These are phyloP conservation scores for Drosophila melanosoma DNA, from an alignment of 2,888 invertebrate genomes.

Conservation along the genomic window DNA sequence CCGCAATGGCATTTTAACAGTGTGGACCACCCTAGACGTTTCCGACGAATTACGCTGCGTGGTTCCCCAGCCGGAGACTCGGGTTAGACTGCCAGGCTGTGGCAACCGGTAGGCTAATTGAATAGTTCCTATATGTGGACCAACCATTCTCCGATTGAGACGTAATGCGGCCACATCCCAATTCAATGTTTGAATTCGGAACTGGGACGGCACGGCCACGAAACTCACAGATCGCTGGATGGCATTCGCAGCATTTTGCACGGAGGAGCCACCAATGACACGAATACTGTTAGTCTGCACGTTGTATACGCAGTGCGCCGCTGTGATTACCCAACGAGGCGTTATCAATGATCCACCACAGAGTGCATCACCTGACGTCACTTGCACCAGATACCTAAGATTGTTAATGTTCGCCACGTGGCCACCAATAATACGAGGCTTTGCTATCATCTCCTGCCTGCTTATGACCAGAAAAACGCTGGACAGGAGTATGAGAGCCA, in stretches of 20 bases:
- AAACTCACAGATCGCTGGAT: constrained; percentile 36
- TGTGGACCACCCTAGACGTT: constrained; percentile 57
- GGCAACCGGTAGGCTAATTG: constrained; percentile 49
- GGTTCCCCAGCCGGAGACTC: constrained; percentile 72
- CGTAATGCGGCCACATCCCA: constrained; percentile 73
- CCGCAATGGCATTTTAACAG: constrained; percentile 60
- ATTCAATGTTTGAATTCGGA: constrained; percentile 59
- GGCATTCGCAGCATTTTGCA: constrained; percentile 39
- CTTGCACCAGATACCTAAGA: constrained; percentile 66
- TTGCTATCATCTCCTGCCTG: constrained; percentile 2
- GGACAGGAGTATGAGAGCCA: constrained; percentile 18
- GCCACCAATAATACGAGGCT: constrained; percentile 69
- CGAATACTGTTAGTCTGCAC: constrained; percentile 30
- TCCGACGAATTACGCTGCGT: constrained; percentile 25
- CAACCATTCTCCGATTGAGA: constrained; percentile 54
- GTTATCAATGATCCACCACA: constrained; percentile 64
- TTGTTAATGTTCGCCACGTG: constrained; percentile 42
- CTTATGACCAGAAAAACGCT: constrained; percentile 2
- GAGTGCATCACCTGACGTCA: constrained; percentile 35
- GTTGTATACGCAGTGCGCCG: constrained; percentile 68
- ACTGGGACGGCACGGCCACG: constrained; percentile 51
- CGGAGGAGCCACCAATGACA: constrained; percentile 62
- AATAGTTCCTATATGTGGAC: constrained; percentile 66
- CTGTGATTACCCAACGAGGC: constrained; percentile 71
- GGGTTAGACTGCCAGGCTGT: constrained; percentile 53